phyloP scores from a whole-genome alignment of 2,797 vertebrate genomes.

The Pipistrellus pipistrellus region DNA sequence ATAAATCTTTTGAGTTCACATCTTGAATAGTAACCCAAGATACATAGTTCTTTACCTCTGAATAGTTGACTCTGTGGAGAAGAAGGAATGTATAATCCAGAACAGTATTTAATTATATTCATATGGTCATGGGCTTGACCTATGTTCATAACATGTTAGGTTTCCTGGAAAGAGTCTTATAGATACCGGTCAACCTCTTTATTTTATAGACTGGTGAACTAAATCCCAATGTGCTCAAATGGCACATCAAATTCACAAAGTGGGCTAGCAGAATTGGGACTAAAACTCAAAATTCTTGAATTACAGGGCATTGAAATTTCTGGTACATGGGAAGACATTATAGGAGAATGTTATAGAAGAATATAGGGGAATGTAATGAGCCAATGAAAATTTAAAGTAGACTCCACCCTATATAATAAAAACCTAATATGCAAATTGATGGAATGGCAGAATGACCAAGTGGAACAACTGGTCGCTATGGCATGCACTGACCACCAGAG shows the following conservation, averaged over 20 bases:
- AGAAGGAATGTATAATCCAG: neutral
- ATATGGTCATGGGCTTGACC: neutral
- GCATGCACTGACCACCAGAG: too few relatives aligned
- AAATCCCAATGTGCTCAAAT: neutral
- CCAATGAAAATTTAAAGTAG: neutral
- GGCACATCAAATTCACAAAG: neutral
- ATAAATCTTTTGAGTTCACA: slow-evolving; percentile 21
- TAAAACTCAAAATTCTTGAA: slow-evolving; percentile 8
- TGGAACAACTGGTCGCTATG: too few relatives aligned
- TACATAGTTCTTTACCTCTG: neutral
- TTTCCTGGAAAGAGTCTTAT: neutral
- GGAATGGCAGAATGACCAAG: too few relatives aligned
- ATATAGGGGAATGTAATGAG: neutral
- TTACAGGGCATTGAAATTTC: neutral
- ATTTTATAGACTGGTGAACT: neutral
- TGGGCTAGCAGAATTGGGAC: neutral
- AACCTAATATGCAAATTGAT: too few relatives aligned
- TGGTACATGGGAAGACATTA: neutral
- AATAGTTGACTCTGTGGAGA: neutral
- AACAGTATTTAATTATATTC: slow-evolving; percentile 22
- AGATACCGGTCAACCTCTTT: neutral
- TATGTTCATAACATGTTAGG: neutral
- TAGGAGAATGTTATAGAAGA: neutral
- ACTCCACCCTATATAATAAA: neutral
- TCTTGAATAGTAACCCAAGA: neutral